Evolutionary conservation across 2,113 vertebrate genomes (phyloP).

Genomic region (Ranitomeya imitator): DNA sequence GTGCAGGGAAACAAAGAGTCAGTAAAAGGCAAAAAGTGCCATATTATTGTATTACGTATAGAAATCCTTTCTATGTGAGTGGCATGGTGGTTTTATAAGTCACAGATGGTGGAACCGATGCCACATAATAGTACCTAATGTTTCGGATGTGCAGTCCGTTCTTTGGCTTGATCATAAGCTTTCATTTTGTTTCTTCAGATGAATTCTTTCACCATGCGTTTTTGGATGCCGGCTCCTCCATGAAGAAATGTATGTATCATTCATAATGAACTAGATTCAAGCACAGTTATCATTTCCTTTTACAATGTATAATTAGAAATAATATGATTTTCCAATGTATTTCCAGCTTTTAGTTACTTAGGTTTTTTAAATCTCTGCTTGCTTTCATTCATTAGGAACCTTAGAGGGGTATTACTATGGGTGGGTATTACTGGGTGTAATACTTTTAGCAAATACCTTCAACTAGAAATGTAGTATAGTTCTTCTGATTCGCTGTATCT

Average conservation of each 20-base stretch:
- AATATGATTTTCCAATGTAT: background rate
- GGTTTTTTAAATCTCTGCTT: background rate
- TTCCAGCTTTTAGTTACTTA: background rate
- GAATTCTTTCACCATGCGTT: conserved; percentile 95
- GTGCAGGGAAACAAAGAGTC: too few relatives aligned
- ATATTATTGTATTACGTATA: background rate
- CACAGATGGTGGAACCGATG: background rate
- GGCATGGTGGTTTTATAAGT: background rate
- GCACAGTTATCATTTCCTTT: background rate
- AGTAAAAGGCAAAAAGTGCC: too few relatives aligned
- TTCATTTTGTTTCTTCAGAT: conserved; percentile 70
- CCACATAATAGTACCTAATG: background rate
- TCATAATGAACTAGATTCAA: background rate
- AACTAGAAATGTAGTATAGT: too few relatives aligned
- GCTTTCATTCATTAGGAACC: background rate
- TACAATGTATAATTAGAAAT: background rate
- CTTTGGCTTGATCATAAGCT: background rate
- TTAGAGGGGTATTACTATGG: too few relatives aligned
- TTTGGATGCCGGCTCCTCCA: conserved; percentile 79
- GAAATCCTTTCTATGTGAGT: background rate
- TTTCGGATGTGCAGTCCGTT: background rate
- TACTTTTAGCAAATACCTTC: too few relatives aligned
- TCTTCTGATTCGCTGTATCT: too few relatives aligned
- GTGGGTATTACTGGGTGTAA: too few relatives aligned
- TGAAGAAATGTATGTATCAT: conserved; percentile 87